Evolutionary conservation across 2,888 invertebrate genomes (phyloP), one percentile per base, ranked within the genome.

Genomic region (Chaetogeoica ovagalla): DNA sequence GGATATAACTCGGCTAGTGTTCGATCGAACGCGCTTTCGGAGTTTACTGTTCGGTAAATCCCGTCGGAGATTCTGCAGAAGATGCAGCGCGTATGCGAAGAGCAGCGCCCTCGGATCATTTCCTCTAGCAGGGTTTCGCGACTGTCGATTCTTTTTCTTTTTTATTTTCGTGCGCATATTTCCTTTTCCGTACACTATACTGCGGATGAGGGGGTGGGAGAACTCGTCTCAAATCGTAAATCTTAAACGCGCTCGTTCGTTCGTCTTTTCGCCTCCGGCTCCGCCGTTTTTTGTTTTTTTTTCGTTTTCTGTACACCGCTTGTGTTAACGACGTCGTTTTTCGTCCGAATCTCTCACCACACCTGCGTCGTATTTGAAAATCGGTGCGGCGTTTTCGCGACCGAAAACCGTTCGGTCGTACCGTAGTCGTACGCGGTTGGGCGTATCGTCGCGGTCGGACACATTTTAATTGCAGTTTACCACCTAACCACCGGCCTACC

Each of bases 291-390:
- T 75, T 70, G 30, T 30, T 30, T 30, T 30, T 30, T 30, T 30
- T 30, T 30, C n/a, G n/a, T n/a, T n/a, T n/a, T n/a, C n/a, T n/a
- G n/a, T 79, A 71, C 79, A 70, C 79, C 70, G 62, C 55, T 79
- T 55, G 5, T 70, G 5, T 70, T 75, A 19, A 39, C 30, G n/a
- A n/a, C n/a, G n/a, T n/a, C n/a, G 30, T 69, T 48, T 48, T n/a
- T 7, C 11, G 37, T 62, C 23, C 17, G 52, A n/a, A 30, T 75
- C 57, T n/a, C n/a, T n/a, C n/a, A n/a, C 30, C 4, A 4, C 66
- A 48, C 65, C 68, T 62, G 68, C 48, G 60, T 43, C 19, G 8
- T 74, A 68, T 57, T 48, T 30, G 43, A 62, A 57, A 68, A 48
- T 60, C 17, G 48, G 30, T 30, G 30, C 4, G 1, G 30, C 62